Conservation (phyloP, 1,140 invertebrate genomes). For the Plodia interpunctella region DNA sequence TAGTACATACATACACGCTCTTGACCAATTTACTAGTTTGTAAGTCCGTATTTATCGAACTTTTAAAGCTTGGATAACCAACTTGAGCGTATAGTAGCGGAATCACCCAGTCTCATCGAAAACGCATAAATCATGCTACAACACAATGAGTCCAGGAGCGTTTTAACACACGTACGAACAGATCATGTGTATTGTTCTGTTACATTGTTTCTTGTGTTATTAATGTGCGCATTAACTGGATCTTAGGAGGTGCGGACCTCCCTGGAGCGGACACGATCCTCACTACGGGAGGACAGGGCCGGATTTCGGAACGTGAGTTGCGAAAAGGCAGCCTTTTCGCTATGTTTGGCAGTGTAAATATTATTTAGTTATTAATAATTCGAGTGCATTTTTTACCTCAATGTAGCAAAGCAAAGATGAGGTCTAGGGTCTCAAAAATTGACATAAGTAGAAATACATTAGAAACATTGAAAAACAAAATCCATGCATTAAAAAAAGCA, state of each 20-base stretch:
- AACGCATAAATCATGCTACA: neutral
- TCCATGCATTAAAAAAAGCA: too few species aligned
- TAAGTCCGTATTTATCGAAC: too few species aligned
- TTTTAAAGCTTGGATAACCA: too few species aligned
- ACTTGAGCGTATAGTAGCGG: neutral
- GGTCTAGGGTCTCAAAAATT: too few species aligned
- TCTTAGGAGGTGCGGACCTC: slow-evolving; percentile 28
- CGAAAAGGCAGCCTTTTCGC: neutral
- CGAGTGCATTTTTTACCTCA: too few species aligned
- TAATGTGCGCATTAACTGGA: slow-evolving; percentile 1
- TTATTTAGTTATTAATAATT: too few species aligned
- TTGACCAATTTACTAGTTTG: too few species aligned
- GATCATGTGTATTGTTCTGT: neutral
- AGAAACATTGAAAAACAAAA: too few species aligned
- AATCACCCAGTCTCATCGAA: neutral
- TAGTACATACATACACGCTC: too few species aligned
- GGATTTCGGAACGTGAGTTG: neutral
- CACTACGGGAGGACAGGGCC: neutral
- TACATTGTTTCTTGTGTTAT: neutral
- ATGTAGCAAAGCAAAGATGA: too few species aligned
- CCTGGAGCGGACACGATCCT: slow-evolving; percentile 28
- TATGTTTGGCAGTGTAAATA: too few species aligned
- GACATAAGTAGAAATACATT: too few species aligned
- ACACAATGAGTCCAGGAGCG: neutral
- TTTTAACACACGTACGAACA: neutral